Base-by-base conservation (phyloP, 1,140 invertebrate genomes). In the Propsilocerus akamusi region DNA sequence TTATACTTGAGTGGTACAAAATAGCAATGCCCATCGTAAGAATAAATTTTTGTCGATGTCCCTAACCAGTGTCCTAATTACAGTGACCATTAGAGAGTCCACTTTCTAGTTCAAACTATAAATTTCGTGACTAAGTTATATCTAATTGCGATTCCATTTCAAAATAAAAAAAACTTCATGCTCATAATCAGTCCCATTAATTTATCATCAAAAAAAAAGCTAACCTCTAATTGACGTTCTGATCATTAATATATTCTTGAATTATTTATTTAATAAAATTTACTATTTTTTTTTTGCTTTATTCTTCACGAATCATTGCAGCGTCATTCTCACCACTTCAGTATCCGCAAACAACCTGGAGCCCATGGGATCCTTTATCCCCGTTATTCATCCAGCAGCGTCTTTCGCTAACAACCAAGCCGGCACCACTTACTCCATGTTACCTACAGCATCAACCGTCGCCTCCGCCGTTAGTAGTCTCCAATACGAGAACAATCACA, bases 381-480 rank as follows among this genome's bases (percentile, higher is more conserved):
- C 17, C 17, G 7, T n/a, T 49, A 3, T 47, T 22, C 17, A 11
- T 46, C 24, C 22, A 46, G 26, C 25, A 46, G 12, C n/a, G 26
- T 25, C 34, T 24, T 59, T 60, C n/a, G 28, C 28, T 12, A 61
- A 61, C 53, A 53, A 63, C 1, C 72, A 69, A 4, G 59, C 65
- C 26, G 72, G 72, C 23, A 70, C 73, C 30, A 68, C 70, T 30
- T 69, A 65, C 25, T 56, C 69, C 46, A 65, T 68, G 25, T 50
- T 51, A 11, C 52, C 32, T 23, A 30, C 48, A 25, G 56, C 53
- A 52, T 25, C 51, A 8, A 34, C 32, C 32, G 12, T 14, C 14
- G 46, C 26, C 32, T 52, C 25, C 49, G 56, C 46, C 50, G 25
- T 34, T 32, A 49, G 17, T 17, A 28, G 22, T 11, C 10, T 11